phyloP scores from a whole-genome alignment of 2,888 invertebrate genomes.

The Geophilus truncorum region DNA sequence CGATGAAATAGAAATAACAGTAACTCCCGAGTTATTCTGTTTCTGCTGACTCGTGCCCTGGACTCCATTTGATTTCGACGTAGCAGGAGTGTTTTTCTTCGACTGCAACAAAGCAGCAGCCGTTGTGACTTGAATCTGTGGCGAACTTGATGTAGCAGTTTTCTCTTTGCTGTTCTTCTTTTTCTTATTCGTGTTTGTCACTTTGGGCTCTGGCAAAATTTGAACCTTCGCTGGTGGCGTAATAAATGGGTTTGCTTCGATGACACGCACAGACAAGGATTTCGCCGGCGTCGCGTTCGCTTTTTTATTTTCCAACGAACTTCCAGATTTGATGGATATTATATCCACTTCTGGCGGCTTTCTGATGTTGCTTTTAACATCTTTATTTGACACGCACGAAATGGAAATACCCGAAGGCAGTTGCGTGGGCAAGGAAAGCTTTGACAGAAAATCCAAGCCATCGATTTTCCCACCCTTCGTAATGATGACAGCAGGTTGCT shows the following conservation, averaged over 20 bases:
- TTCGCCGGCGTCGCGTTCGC: not conserved
- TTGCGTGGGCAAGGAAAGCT: not conserved
- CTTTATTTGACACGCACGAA: not conserved
- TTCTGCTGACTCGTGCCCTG: not conserved
- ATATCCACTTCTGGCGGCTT: not conserved
- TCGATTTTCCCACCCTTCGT: not conserved
- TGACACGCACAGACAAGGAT: not conserved
- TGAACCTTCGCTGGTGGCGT: not conserved
- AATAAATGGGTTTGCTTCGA: not conserved
- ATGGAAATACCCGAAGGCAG: not conserved
- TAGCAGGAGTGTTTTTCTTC: not conserved
- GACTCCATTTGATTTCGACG: not conserved
- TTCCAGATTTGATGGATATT: not conserved
- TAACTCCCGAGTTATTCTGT: not conserved
- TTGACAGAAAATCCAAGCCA: not conserved
- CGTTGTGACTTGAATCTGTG: not conserved
- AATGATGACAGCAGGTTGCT: not conserved
- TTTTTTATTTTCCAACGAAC: not conserved
- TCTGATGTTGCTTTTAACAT: not conserved
- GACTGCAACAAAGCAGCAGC: not conserved
- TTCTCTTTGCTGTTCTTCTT: not conserved
- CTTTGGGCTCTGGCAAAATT: not conserved
- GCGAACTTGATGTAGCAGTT: not conserved
- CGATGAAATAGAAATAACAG: not conserved
- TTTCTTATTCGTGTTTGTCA: not conserved